Percentiles rank a stretch among this genome's conserved stretches.
Evolutionary conservation across 1,140 invertebrate species (phyloP).

Genomic region (Zeugodacus cucurbitae): DNA sequence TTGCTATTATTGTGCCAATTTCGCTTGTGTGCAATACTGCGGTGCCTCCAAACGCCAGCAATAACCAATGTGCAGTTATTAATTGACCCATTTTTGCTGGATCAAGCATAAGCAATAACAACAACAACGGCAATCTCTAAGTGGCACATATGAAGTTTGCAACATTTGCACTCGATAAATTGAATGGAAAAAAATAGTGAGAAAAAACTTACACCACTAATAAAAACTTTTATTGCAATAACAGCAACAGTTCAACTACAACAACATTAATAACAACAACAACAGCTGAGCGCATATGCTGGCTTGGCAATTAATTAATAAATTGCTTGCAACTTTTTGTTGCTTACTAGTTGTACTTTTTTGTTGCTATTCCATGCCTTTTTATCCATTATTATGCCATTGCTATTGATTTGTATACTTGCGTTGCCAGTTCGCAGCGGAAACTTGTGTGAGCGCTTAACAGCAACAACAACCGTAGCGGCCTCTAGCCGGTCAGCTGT

Average conservation of each 20-base stretch:
- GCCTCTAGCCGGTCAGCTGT: background rate
- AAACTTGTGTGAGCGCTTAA: background rate
- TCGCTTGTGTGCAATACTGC: background rate
- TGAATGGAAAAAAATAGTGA: background rate
- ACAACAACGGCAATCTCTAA: background rate
- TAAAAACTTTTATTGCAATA: slow-evolving; percentile 2
- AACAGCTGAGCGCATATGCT: background rate
- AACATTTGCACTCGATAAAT: slow-evolving; percentile 19
- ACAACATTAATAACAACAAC: background rate
- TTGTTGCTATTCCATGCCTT: background rate
- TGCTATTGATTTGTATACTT: background rate
- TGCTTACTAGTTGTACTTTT: background rate
- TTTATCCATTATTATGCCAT: background rate
- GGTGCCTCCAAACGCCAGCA: background rate
- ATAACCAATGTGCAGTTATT: background rate
- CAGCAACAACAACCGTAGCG: background rate
- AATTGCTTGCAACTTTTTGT: background rate
- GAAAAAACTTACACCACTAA: background rate
- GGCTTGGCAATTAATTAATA: slow-evolving; percentile 32
- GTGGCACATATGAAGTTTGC: background rate
- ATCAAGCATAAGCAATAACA: background rate
- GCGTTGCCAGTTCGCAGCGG: background rate
- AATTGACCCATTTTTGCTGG: slow-evolving; percentile 18
- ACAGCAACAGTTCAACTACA: background rate
- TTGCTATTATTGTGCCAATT: background rate